Evolutionary conservation across 1,140 invertebrate species (phyloP).

Genomic region (Drosophila navojoa): DNA sequence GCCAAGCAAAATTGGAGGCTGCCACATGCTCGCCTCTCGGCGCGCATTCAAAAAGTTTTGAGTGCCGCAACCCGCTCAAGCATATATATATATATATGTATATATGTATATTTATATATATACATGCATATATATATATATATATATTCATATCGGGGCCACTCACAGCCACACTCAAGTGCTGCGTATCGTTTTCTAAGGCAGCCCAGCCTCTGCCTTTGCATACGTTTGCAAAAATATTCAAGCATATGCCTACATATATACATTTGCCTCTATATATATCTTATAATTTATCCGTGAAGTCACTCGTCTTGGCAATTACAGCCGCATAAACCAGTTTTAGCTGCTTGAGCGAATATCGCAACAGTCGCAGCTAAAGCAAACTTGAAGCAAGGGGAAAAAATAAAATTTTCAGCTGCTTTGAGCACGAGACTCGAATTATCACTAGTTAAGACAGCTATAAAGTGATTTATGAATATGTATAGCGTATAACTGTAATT

Average conservation of each 20-base stretch:
- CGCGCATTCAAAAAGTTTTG: slow-evolving; percentile 60
- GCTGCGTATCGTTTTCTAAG: slow-evolving; percentile 61
- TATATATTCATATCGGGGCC: slow-evolving; percentile 41
- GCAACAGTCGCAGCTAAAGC: not conserved
- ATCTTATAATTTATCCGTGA: slow-evolving; percentile 17
- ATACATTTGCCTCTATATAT: slow-evolving; percentile 7
- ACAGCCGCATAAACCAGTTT: slow-evolving; percentile 13
- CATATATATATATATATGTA: not conserved
- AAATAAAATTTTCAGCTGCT: not conserved
- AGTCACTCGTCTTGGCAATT: slow-evolving; percentile 63
- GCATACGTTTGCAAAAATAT: slow-evolving; percentile 40
- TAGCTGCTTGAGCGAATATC: not conserved
- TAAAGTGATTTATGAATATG: too few relatives aligned
- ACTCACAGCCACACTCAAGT: slow-evolving; percentile 50
- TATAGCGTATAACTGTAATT: too few relatives aligned
- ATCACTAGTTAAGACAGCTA: too few relatives aligned
- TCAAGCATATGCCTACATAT: not conserved
- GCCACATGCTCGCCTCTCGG: slow-evolving; percentile 26
- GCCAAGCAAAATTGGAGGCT: slow-evolving; percentile 56
- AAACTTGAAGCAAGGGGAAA: not conserved
- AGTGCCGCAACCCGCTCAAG: slow-evolving; percentile 44
- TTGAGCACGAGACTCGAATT: too few relatives aligned
- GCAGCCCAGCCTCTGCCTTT: slow-evolving; percentile 7
- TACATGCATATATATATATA: not conserved
- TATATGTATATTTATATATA: not conserved